A percentile compares a stretch with the other conserved stretches of the same genome.
Conservation (phyloP, 2,113 vertebrate genomes). For the Ceyx cyanopectus region DNA sequence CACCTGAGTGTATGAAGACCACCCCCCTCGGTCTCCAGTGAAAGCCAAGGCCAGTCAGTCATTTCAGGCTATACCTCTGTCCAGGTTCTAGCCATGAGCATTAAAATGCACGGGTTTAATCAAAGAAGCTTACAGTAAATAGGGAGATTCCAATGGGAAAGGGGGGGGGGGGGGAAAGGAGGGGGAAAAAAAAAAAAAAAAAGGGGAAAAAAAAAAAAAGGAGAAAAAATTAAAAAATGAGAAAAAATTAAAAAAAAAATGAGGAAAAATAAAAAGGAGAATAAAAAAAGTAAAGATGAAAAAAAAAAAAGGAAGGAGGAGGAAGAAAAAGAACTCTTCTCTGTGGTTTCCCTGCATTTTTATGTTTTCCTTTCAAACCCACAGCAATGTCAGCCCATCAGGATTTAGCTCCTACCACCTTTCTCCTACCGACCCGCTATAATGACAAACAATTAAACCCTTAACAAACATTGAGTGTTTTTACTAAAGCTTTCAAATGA, state of each 20-base stretch:
- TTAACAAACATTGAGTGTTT: not conserved
- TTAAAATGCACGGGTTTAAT: not conserved
- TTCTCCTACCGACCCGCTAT: not conserved
- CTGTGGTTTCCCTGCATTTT: not conserved
- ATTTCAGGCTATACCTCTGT: not conserved
- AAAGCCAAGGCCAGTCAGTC: not conserved
- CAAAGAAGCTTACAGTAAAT: not conserved
- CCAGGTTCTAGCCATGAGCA: not conserved
- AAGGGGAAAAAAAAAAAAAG: accelerated
- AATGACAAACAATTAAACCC: not conserved
- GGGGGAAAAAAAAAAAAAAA: no score
- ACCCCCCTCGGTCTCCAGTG: not conserved
- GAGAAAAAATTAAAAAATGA: not conserved
- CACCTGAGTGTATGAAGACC: not conserved
- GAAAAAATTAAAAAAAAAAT: accelerated
- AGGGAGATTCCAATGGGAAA: not conserved
- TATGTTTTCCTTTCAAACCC: not conserved
- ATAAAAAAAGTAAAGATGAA: no score
- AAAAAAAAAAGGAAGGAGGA: no score
- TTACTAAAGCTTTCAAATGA: not conserved
- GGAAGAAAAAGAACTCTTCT: not conserved
- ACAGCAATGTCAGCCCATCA: not conserved
- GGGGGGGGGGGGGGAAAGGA: accelerated
- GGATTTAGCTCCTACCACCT: not conserved
- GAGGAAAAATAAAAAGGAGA: no score